A percentile compares a stretch with the other conserved stretches of the same genome.
These are phyloP conservation scores for Paguma larvata DNA, from an alignment of 2,797 vertebrate genomes.

Conservation along the genomic window DNA sequence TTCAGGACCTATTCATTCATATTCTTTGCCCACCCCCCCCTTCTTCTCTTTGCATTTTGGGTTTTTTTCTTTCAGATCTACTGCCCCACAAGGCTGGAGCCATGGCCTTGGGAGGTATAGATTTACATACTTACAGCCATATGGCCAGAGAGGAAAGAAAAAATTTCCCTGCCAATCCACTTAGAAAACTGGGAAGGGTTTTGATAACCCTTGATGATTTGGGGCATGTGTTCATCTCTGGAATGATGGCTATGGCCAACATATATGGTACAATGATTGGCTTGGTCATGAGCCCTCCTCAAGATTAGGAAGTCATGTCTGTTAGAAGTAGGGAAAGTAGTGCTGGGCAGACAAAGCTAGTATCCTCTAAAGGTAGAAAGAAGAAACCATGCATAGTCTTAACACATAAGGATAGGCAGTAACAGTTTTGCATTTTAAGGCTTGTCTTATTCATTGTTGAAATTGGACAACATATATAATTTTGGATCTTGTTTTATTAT, in stretches of 20 bases:
- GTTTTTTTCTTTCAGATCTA: not conserved
- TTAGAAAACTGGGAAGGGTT: not conserved
- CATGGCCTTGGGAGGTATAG: not conserved
- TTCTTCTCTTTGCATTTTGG: not conserved
- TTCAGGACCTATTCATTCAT: not conserved
- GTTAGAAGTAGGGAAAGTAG: not conserved
- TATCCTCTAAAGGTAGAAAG: not conserved
- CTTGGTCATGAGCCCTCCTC: not conserved
- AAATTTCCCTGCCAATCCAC: not conserved
- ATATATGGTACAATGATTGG: not conserved
- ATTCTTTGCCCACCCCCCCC: not conserved
- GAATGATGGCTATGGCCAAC: not conserved
- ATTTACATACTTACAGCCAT: not conserved
- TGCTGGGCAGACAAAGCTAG: not conserved
- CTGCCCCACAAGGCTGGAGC: not conserved
- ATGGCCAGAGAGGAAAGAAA: not conserved
- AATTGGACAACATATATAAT: not conserved
- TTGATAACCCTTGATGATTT: not conserved
- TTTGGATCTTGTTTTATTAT: conserved; percentile 22
- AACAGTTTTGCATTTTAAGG: not conserved
- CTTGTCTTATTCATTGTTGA: not conserved
- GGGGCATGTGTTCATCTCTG: not conserved
- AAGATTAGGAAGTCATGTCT: not conserved
- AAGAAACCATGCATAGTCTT: not conserved
- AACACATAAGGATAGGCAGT: not conserved